A percentile compares a stretch with the other conserved stretches of the same genome.
Evolutionary conservation across 2,113 vertebrate species (phyloP).

Genomic region (Ceratotherium simum): DNA sequence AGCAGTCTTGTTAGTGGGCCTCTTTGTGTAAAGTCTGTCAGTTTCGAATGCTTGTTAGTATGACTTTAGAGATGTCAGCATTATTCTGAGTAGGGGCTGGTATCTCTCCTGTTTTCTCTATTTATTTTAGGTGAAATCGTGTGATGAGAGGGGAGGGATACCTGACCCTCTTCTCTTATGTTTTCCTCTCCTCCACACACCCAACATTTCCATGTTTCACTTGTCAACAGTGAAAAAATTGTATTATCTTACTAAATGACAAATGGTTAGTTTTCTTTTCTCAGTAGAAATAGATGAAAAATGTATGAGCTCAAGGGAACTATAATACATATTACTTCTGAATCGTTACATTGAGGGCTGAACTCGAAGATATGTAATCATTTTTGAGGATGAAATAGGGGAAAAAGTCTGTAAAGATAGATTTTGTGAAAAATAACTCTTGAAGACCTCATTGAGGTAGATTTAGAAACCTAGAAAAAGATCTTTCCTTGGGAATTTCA

Average conservation of each 20-base stretch:
- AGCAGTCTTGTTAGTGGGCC: neutral
- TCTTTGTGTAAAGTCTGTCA: neutral
- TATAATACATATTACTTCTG: constrained; percentile 62
- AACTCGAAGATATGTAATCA: constrained; percentile 55
- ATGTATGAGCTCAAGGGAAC: constrained; percentile 72
- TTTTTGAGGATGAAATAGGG: constrained; percentile 51
- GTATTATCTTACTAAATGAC: constrained; percentile 51
- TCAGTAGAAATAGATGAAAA: constrained; percentile 69
- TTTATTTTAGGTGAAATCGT: neutral
- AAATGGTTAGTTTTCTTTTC: constrained; percentile 61
- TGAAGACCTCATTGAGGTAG: neutral
- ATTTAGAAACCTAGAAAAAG: constrained; percentile 12
- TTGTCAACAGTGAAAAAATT: constrained; percentile 27
- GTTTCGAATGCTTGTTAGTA: neutral
- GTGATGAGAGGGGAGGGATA: neutral
- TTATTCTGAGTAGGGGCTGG: neutral
- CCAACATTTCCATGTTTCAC: neutral
- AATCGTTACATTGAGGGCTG: constrained; percentile 58
- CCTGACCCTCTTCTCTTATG: neutral
- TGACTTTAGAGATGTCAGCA: neutral
- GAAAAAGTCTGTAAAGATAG: constrained; percentile 1
- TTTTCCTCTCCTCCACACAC: neutral
- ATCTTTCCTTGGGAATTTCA: neutral
- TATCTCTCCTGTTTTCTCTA: constrained; percentile 44
- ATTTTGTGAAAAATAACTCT: constrained; percentile 2